Evolutionary conservation across 2,797 vertebrate genomes (phyloP).

Genomic region (Oreochromis grahami): DNA sequence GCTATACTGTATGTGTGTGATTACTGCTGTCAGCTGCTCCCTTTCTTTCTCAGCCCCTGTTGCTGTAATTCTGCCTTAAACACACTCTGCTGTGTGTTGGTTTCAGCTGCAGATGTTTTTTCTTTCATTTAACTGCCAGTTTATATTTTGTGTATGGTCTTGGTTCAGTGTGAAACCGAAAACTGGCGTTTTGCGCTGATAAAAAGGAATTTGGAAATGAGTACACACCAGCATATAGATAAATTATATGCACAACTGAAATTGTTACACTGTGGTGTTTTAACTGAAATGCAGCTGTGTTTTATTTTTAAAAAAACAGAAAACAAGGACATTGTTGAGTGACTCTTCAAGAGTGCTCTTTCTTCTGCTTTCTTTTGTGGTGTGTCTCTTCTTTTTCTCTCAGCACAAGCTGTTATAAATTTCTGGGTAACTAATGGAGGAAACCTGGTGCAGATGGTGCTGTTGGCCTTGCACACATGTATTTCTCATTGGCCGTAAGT

Average conservation of each 20-base stretch:
- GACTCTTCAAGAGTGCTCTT: not conserved
- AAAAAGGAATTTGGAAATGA: not conserved
- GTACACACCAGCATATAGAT: not conserved
- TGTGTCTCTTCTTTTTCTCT: not conserved
- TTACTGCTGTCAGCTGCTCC: not conserved
- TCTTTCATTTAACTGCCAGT: not conserved
- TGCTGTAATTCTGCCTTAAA: not conserved
- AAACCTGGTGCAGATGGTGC: not conserved
- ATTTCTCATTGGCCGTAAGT: not conserved
- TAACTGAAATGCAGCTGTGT: not conserved
- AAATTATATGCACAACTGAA: not conserved
- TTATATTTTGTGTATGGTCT: not conserved
- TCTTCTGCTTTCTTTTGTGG: not conserved
- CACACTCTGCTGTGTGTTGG: not conserved
- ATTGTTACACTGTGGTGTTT: not conserved
- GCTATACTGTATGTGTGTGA: not conserved
- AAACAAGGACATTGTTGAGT: not conserved
- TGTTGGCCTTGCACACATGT: not conserved
- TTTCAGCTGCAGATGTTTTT: not conserved
- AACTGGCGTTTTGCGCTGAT: not conserved
- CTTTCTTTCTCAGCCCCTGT: not conserved
- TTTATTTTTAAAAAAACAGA: not conserved
- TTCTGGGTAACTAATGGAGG: not conserved
- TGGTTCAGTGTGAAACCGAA: not conserved
- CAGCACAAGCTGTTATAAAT: not conserved